These are phyloP conservation scores for Elmis aenea DNA, from an alignment of 2,888 invertebrate genomes.

Conservation along the genomic window DNA sequence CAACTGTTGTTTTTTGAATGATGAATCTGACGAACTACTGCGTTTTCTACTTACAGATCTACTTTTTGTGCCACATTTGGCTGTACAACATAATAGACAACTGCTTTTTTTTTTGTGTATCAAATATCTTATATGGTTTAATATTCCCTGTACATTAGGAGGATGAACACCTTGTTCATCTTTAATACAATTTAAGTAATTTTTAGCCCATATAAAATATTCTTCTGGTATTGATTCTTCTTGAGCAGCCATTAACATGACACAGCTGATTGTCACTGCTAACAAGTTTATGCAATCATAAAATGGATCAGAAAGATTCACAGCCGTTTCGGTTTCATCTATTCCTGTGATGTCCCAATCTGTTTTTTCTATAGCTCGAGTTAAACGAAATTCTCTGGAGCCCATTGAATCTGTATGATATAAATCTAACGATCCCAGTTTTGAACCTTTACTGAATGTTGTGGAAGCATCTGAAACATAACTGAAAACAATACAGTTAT, in stretches of 20 bases:
- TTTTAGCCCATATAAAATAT: slow-evolving; percentile 21
- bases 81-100: no score
- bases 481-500: background rate
- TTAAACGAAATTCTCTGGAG: slow-evolving; percentile 16
- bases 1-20: no score
- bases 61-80: no score
- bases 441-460: background rate
- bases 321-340: background rate
- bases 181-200: slow-evolving; percentile 27
- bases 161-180: slow-evolving; percentile 24
- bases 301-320: slow-evolving; percentile 2
- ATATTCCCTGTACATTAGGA: slow-evolving; percentile 27
- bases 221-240: slow-evolving; percentile 19
- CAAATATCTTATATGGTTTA: slow-evolving; percentile 21
- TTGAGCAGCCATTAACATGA: slow-evolving; percentile 29
- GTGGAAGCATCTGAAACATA: background rate
- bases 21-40: no score
- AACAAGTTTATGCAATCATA: slow-evolving; percentile 24
- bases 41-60: no score
- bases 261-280: slow-evolving; percentile 25
- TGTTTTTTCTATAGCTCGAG: slow-evolving; percentile 12
- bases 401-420: background rate
- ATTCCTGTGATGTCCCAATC: slow-evolving; percentile 13
- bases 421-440: background rate
- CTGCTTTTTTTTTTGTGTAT: slow-evolving; percentile 1